These are phyloP conservation scores for Pelvicachromis taeniatus DNA, from an alignment of 2,113 vertebrate genomes.

Conservation along the genomic window DNA sequence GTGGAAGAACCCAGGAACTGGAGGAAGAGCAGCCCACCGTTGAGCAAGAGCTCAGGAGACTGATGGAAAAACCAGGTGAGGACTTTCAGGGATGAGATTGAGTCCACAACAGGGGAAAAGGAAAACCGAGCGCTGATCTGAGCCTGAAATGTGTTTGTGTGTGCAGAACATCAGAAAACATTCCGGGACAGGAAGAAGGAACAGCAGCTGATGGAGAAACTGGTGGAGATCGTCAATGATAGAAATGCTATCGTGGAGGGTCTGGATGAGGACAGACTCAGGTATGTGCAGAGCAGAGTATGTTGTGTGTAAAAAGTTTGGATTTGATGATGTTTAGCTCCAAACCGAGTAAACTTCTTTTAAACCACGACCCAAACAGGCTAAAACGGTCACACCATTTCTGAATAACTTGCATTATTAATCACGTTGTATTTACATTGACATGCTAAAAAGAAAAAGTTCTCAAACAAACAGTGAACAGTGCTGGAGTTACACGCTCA, in stretches of 20 bases:
- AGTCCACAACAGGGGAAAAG: neutral
- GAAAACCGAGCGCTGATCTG: neutral
- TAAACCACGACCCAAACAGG: neutral
- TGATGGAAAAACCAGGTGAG: slow-evolving; percentile 85
- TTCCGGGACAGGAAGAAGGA: slow-evolving; percentile 74
- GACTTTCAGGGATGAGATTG: rapidly evolving
- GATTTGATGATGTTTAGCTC: neutral
- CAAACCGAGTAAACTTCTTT: no score
- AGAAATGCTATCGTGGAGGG: slow-evolving; percentile 85
- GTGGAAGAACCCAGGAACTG: slow-evolving; percentile 86
- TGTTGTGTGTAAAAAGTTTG: neutral
- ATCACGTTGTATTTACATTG: neutral
- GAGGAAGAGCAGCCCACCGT: slow-evolving; percentile 86
- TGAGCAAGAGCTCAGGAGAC: slow-evolving; percentile 78
- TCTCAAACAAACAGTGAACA: no score
- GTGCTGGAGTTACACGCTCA: no score
- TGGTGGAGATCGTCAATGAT: slow-evolving; percentile 85
- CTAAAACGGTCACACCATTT: neutral
- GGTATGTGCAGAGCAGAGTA: slow-evolving; percentile 63
- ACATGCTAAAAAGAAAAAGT: no score
- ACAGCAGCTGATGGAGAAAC: slow-evolving; percentile 79
- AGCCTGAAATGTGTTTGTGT: neutral
- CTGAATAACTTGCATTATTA: neutral
- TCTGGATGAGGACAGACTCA: slow-evolving; percentile 90
- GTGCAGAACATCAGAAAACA: slow-evolving; percentile 81